phyloP scores from a whole-genome alignment of 92 coral and sea anemone species.

The Metridium senile region DNA sequence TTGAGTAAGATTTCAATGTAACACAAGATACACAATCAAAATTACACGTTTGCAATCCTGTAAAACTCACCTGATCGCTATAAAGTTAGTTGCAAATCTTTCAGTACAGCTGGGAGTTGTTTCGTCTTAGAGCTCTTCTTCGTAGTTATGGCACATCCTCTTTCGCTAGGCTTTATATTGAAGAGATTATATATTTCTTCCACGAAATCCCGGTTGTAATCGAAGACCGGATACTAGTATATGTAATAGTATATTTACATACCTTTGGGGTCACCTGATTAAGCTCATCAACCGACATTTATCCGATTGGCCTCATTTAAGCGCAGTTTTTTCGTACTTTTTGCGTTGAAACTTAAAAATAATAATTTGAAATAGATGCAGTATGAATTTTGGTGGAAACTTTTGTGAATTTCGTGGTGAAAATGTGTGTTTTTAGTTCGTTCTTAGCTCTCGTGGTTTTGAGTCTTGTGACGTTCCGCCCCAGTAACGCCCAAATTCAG shows the following conservation, averaged over 20 bases:
- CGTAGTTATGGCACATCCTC: no score
- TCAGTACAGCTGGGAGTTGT: no score
- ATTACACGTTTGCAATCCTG: no score
- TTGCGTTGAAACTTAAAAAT: neutral
- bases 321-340: neutral
- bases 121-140: no score
- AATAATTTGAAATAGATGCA: neutral
- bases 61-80: no score
- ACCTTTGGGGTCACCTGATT: constrained; percentile 7
- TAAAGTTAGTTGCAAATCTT: no score
- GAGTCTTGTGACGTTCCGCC: neutral
- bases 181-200: no score
- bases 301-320: neutral
- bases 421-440: neutral
- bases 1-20: no score
- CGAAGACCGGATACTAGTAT: neutral
- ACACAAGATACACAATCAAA: no score
- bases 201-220: constrained; percentile 21
- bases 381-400: neutral
- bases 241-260: neutral
- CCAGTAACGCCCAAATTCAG: neutral
- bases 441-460: neutral
- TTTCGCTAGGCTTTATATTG: no score
- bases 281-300: neutral
- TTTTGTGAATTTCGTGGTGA: neutral